Percentiles rank a stretch among this genome's conserved stretches.
Evolutionary conservation across 2,797 vertebrate genomes (phyloP).

Genomic region (Phoxinus dragarum): DNA sequence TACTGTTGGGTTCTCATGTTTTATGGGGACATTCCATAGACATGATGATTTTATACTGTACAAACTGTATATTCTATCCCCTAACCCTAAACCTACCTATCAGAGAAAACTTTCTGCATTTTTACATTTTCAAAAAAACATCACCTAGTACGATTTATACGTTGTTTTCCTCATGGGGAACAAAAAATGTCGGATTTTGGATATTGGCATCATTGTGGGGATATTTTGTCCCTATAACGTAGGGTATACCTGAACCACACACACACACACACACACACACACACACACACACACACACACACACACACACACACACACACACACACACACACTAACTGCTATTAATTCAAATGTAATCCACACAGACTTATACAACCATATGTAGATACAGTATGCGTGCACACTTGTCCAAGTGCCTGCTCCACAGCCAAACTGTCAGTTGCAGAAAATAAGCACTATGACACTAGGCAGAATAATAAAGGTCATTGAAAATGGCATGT

Average conservation of each 20-base stretch:
- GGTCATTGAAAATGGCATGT: constrained; percentile 20
- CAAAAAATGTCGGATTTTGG: not conserved
- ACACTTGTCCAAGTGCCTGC: constrained; percentile 1
- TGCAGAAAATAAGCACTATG: constrained; percentile 11
- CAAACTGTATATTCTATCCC: too few species aligned
- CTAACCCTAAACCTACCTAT: not conserved
- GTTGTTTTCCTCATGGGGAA: not conserved
- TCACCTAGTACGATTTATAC: not conserved
- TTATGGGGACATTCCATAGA: too few species aligned
- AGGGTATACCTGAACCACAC: not conserved
- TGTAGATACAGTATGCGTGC: not conserved
- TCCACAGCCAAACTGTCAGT: constrained; percentile 29
- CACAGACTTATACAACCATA: not conserved
- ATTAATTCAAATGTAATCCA: not conserved
- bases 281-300: too few species aligned
- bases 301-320: too few species aligned
- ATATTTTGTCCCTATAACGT: not conserved
- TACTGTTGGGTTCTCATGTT: too few species aligned
- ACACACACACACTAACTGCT: too few species aligned
- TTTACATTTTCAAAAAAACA: not conserved
- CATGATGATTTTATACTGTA: too few species aligned
- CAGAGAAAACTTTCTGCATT: not conserved
- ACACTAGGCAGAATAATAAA: constrained; percentile 31
- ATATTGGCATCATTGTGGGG: not conserved
- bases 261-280: too few species aligned